phyloP scores from a whole-genome alignment of 2,797 vertebrate genomes.

The Argyrosomus regius region DNA sequence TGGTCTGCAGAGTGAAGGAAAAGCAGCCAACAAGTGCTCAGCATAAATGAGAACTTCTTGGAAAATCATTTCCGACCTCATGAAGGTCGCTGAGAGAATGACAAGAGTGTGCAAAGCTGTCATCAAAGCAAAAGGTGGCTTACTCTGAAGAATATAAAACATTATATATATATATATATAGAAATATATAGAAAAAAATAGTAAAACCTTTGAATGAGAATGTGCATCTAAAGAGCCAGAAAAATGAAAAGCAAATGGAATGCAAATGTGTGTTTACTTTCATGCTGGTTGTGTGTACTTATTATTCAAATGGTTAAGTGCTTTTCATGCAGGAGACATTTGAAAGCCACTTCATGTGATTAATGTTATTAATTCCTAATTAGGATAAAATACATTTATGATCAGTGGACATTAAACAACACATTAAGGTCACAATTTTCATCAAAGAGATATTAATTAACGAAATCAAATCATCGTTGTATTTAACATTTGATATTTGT shows the following conservation, averaged over 20 bases:
- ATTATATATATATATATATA: too few relatives aligned
- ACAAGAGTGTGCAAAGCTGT: too few relatives aligned
- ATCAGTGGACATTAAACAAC: constrained; percentile 1
- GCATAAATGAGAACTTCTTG: too few relatives aligned
- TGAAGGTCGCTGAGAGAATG: too few relatives aligned
- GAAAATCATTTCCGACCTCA: too few relatives aligned
- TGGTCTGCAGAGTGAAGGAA: too few relatives aligned
- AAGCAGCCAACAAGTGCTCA: too few relatives aligned
- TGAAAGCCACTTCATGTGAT: constrained; percentile 10
- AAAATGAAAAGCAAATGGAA: neutral
- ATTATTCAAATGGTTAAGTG: constrained; percentile 5
- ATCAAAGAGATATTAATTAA: neutral
- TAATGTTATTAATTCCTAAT: constrained; percentile 5
- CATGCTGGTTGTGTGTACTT: constrained; percentile 5
- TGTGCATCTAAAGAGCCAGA: neutral
- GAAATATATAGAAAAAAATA: too few relatives aligned
- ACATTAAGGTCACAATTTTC: neutral
- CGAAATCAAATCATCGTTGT: neutral
- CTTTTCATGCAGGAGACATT: constrained; percentile 5
- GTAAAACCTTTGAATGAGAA: too few relatives aligned
- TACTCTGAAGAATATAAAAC: too few relatives aligned
- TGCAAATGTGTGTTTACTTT: constrained; percentile 8
- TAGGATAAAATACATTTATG: constrained; percentile 2
- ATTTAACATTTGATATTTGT: neutral
- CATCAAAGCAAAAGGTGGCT: too few relatives aligned